Percentiles rank a stretch among this genome's conserved stretches.
phyloP scores from a whole-genome alignment of 2,113 vertebrate species.

The Cyrtonyx montezumae region DNA sequence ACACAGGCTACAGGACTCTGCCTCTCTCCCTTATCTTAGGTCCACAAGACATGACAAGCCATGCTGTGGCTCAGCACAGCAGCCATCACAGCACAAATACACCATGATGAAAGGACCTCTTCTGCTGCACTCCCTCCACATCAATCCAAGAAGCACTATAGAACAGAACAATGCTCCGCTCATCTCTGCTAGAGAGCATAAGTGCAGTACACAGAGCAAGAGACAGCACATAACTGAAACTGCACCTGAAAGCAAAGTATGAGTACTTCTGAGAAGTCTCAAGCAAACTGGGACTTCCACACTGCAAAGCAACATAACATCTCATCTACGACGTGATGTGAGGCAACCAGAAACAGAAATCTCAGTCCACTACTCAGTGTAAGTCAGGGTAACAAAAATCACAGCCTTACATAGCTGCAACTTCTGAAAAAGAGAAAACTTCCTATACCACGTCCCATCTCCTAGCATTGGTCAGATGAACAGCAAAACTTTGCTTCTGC shows the following conservation, averaged over 20 bases:
- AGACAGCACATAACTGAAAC: rapidly evolving
- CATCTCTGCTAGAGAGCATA: neutral
- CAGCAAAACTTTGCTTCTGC: neutral
- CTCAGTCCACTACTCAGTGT: neutral
- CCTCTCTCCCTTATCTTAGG: neutral
- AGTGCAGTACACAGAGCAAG: neutral
- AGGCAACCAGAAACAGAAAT: neutral
- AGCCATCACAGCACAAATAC: neutral
- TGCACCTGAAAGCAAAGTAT: neutral
- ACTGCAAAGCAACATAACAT: neutral
- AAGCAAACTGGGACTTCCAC: neutral
- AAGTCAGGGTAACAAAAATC: neutral
- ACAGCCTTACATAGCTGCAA: neutral
- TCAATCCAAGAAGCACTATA: neutral
- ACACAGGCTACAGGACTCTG: neutral
- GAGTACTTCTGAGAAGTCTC: neutral
- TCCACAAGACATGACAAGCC: neutral
- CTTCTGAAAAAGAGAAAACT: neutral
- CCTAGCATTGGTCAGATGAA: rapidly evolving
- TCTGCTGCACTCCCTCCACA: neutral
- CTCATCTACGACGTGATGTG: neutral
- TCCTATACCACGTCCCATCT: neutral
- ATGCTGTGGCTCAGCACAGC: neutral
- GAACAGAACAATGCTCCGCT: neutral
- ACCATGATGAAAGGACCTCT: neutral